Evolutionary conservation across 2,888 invertebrate genomes (phyloP), one percentile per base, ranked within the genome.

Genomic region (Thelaira solivaga): DNA sequence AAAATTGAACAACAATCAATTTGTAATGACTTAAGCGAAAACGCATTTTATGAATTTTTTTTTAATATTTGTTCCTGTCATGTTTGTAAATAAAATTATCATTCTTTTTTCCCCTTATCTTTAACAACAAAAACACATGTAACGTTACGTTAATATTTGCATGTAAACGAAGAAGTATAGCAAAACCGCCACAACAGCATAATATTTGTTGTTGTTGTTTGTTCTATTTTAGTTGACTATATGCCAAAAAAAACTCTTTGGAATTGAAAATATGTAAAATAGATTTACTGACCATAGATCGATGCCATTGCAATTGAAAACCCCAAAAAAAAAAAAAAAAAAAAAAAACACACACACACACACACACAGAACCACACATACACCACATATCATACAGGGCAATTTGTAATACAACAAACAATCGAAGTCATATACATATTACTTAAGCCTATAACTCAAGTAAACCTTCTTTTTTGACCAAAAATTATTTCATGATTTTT

Each of bases 21-120:
- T 39, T 22, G 16, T 29, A 47, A 29, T 11, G 43, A 10, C 22
- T 16, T 10, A 8, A 34, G 24, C 20, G 10, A 45, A 62, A 36
- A 53, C 72, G 47, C 55, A 43, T 29, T 45, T 0, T 26, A 6
- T 39, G 13, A 47, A 68, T 49, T 20, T 39, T 51, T n/a, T n/a
- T n/a, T n/a, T n/a, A n/a, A n/a, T n/a, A n/a, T n/a, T 41, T 69
- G 57, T 6, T 57, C 57, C 36, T 34, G 55, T 61, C 61, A 26
- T 51, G 18, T 26, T 36, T 13, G 18, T 43, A 31, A 20, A 31
- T 31, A 10, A 31, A 43, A 59, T 20, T n/a, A n/a, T 29, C n/a
- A 29, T 43, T 43, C n/a, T 43, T 29, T 43, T 43, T 20, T 20
- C 31, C 18, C 11, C 2, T 31, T 7, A 11, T 4, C 18, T 16